These are phyloP conservation scores for Ophiodon elongatus DNA, from an alignment of 2,113 vertebrate genomes.

Conservation along the genomic window DNA sequence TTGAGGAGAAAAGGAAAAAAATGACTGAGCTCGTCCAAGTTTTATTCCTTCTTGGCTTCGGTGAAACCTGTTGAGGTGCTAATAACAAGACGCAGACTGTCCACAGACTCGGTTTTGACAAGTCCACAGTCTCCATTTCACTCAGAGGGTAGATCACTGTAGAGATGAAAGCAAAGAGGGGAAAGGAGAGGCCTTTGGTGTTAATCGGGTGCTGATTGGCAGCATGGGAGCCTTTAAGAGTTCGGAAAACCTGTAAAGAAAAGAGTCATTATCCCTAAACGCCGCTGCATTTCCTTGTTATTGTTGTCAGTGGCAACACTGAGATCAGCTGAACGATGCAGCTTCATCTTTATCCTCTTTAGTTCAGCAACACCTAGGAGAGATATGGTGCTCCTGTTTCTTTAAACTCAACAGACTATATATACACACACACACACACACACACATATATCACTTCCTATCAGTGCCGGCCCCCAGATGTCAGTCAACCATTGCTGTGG, in stretches of 20 bases:
- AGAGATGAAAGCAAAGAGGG: constrained; percentile 71
- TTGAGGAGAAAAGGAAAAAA: constrained; percentile 5
- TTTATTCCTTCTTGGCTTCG: constrained; percentile 59
- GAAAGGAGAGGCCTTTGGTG: constrained; percentile 65
- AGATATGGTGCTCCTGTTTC: neutral
- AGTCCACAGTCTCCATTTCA: constrained; percentile 69
- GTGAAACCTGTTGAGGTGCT: constrained; percentile 65
- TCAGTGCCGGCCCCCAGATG: neutral
- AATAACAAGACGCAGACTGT: constrained; percentile 69
- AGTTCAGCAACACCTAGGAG: constrained; percentile 58
- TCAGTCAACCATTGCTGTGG: neutral
- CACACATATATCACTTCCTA: neutral
- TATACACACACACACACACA: neutral
- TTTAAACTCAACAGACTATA: neutral
- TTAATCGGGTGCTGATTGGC: constrained; percentile 78
- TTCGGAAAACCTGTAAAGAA: constrained; percentile 47
- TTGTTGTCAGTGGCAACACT: constrained; percentile 36
- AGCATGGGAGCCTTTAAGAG: constrained; percentile 65
- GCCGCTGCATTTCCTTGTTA: constrained; percentile 44
- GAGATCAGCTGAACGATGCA: constrained; percentile 59
- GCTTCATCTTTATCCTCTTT: constrained; percentile 73
- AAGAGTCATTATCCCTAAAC: constrained; percentile 53
- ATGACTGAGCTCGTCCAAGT: constrained; percentile 22
- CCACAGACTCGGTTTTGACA: constrained; percentile 69
- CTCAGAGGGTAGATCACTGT: constrained; percentile 42